A percentile compares a stretch with the other conserved stretches of the same genome.
Conservation (phyloP, 2,113 vertebrate genomes). For the Tetrax tetrax region DNA sequence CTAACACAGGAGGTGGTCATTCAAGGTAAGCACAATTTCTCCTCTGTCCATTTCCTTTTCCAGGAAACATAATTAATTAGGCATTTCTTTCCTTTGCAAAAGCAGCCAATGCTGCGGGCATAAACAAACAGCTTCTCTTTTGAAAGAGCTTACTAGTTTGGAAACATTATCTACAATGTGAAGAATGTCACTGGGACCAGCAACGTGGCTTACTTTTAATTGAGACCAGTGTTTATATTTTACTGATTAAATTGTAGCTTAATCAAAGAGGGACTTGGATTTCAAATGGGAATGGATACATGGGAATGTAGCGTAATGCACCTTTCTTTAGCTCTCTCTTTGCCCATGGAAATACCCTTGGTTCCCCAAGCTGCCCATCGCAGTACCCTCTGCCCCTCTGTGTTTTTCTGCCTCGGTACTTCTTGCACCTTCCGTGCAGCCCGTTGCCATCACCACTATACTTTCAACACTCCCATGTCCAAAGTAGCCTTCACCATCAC, state of each 20-base stretch:
- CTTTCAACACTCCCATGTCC: background rate
- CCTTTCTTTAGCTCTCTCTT: background rate
- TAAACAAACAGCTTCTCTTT: slow-evolving; percentile 39
- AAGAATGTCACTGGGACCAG: background rate
- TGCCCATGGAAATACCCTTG: background rate
- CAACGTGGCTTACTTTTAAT: background rate
- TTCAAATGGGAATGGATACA: background rate
- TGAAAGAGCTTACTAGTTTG: background rate
- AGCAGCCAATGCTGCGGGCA: background rate
- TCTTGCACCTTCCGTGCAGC: background rate
- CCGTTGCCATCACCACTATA: accelerated
- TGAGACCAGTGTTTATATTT: background rate
- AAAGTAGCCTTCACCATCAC: background rate
- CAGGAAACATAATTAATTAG: background rate
- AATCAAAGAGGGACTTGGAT: background rate
- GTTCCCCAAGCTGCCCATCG: accelerated
- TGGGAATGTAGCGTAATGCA: accelerated
- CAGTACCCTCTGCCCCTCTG: background rate
- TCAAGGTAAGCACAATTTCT: background rate
- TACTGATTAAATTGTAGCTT: background rate
- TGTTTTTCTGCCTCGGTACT: background rate
- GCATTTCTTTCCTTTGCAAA: background rate
- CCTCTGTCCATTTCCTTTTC: background rate
- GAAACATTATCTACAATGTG: background rate
- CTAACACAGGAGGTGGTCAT: background rate